A percentile compares a stretch with the other conserved stretches of the same genome.
These are phyloP conservation scores for Harmothoe impar DNA, from an alignment of 2,888 invertebrate species.

Conservation along the genomic window DNA sequence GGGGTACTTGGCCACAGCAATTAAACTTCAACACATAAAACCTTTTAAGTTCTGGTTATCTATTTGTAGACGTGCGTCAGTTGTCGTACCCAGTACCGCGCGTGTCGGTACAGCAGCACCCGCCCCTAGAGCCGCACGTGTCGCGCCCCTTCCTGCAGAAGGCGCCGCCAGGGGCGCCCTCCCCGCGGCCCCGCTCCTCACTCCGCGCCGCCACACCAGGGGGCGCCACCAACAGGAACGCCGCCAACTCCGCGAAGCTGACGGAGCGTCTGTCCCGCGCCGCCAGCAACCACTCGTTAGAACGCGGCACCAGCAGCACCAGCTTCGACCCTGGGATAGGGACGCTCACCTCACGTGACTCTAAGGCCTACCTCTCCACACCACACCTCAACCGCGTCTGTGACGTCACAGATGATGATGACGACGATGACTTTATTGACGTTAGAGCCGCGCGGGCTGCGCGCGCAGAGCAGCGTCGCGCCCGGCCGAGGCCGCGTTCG, in stretches of 20 bases:
- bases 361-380: background rate
- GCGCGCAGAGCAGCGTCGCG: background rate
- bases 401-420: background rate
- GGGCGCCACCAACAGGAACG: background rate
- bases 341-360: background rate
- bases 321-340: background rate
- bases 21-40: no score
- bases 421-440: background rate
- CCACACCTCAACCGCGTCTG: background rate
- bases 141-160: background rate
- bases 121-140: background rate
- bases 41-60: no score
- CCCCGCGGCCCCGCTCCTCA: background rate
- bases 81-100: background rate
- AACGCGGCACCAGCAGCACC: background rate
- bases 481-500: background rate
- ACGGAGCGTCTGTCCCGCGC: background rate
- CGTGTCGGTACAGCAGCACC: background rate
- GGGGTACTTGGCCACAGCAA: no score
- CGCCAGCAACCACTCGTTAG: background rate
- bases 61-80: constrained; percentile 15
- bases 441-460: background rate
- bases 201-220: background rate
- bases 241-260: background rate
- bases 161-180: background rate